Percentiles rank a stretch among this genome's conserved stretches.
Conservation (phyloP, 2,888 invertebrate genomes). For the Micoletzkya japonica region DNA sequence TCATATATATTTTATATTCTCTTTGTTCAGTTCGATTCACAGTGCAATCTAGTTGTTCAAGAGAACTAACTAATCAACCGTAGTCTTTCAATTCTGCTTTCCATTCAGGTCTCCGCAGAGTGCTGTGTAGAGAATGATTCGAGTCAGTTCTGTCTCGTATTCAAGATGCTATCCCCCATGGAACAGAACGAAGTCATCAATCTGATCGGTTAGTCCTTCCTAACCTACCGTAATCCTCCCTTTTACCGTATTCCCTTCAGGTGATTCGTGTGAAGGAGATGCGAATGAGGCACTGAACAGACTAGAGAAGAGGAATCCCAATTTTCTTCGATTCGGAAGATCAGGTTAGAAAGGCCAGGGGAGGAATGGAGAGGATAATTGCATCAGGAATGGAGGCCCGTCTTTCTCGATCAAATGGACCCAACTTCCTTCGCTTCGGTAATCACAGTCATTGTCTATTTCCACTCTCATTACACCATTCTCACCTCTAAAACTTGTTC, state of each 20-base stretch:
- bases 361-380: too few species aligned
- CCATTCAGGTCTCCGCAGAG: slow-evolving; percentile 40
- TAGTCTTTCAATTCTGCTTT: not conserved
- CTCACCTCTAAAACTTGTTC: not conserved
- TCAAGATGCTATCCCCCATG: slow-evolving; percentile 49
- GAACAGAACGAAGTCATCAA: slow-evolving; percentile 53
- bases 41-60: too few species aligned
- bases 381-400: slow-evolving; percentile 6
- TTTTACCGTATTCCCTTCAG: slow-evolving; percentile 20
- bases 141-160: slow-evolving; percentile 54
- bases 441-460: slow-evolving; percentile 23
- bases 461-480: not conserved
- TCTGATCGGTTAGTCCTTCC: slow-evolving; percentile 38
- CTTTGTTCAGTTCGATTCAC: too few species aligned
- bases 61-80: too few species aligned
- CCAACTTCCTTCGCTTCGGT: slow-evolving; percentile 40
- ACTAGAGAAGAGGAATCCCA: slow-evolving; percentile 61
- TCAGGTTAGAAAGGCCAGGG: slow-evolving; percentile 33
- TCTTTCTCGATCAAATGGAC: slow-evolving; percentile 31
- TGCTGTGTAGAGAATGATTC: slow-evolving; percentile 47
- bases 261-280: slow-evolving; percentile 55
- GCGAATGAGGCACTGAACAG: slow-evolving; percentile 46
- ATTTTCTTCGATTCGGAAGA: slow-evolving; percentile 61
- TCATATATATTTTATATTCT: not conserved
- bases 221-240: not conserved